A percentile compares a stretch with the other conserved stretches of the same genome.
Evolutionary conservation across 2,113 vertebrate genomes (phyloP).

Genomic region (Gadus macrocephalus): DNA sequence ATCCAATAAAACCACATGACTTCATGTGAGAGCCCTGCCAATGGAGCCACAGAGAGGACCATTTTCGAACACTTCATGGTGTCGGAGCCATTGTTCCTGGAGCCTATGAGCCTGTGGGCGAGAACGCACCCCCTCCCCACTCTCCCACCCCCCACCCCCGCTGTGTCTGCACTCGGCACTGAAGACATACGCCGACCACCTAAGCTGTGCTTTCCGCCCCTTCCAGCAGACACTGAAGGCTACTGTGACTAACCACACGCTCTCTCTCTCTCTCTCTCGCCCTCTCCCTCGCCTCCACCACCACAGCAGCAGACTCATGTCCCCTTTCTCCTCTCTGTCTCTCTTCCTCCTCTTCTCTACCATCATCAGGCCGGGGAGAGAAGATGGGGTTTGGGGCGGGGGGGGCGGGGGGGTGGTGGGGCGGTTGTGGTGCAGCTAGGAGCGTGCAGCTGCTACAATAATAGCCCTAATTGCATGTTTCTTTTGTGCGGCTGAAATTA

Average conservation of each 20-base stretch:
- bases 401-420: conserved; percentile 8
- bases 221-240: conserved; percentile 40
- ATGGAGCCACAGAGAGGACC: conserved; percentile 50
- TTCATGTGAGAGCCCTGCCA: conserved; percentile 53
- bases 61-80: conserved; percentile 61
- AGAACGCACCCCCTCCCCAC: conserved; percentile 50
- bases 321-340: conserved; percentile 23
- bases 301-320: conserved; percentile 28
- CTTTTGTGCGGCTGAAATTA: conserved; percentile 89
- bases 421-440: conserved; percentile 64
- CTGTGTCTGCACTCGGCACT: conserved; percentile 7
- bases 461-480: conserved; percentile 94
- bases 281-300: conserved; percentile 31
- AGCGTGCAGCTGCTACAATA: conserved; percentile 92
- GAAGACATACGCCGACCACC: conserved; percentile 53
- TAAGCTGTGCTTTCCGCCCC: conserved; percentile 47
- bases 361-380: conserved; percentile 42
- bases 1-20: conserved; percentile 48
- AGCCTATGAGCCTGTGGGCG: conserved; percentile 58
- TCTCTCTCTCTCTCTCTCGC: conserved; percentile 1
- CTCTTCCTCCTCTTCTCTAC: not conserved
- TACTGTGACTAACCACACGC: conserved; percentile 43
- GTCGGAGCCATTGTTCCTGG: conserved; percentile 64
- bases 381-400: conserved; percentile 37
- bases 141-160: conserved; percentile 2